Evolutionary conservation across 2,888 invertebrate species (phyloP), one percentile per base, ranked within the genome.

Genomic region (Andrena hattorfiana): DNA sequence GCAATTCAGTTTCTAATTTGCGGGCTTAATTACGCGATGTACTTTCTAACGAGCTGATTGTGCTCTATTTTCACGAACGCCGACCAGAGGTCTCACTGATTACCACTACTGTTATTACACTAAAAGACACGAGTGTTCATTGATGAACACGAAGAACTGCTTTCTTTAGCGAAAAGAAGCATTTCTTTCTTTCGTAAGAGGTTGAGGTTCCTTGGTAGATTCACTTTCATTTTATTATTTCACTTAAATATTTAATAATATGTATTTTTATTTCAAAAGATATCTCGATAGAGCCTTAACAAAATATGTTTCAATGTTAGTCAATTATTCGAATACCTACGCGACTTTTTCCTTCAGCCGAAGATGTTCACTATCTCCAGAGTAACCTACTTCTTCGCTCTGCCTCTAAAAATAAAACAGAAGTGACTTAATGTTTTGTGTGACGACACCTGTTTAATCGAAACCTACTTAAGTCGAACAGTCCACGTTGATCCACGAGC

Each of bases 11-110:
- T 76, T 76, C 78, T 79, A 69, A 69, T 54, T 75, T 79, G 49
- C 68, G 7, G 28, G 16, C 35, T 69, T 76, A 69, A 79, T 79
- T 79, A 64, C 56, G n/a, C 48, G 35, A 30, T 64, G 35, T 64
- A 76, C 79, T 79, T 76, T 79, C 79, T 69, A 75, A 79, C 23
- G 63, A 79, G 76, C 35, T 75, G 78, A 75, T 64, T 69, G 20
- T 56, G 69, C 48, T 76, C 79, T 28, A 56, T 79, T 79, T 79
- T 69, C 63, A 56, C 13, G 56, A 64, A 75, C 20, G 56, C 10
- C 16, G 35, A n/a, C 28, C n/a, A 56, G 20, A 10, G 23, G 20
- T 60, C 56, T 64, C 75, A n/a, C 13, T 20, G 51, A 51, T 20
- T 51, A 51, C 13, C 16, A 8, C 32, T 63, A 26, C 67, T 26